Evolutionary conservation across 1,140 invertebrate species (phyloP), one percentile per base, ranked within the genome.

Genomic region (Holcopasites calliopsidis): DNA sequence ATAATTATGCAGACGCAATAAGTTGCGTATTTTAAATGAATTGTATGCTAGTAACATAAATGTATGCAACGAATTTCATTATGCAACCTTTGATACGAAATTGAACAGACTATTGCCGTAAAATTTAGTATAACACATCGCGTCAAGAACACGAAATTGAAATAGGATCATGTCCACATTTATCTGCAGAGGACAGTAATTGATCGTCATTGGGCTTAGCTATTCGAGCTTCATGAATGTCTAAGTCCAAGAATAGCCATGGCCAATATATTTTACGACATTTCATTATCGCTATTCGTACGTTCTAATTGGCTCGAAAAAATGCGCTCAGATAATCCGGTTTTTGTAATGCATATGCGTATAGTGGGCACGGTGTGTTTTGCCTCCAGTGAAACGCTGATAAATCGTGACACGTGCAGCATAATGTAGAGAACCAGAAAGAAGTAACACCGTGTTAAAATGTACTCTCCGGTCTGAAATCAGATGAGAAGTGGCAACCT

Each of bases 261-360:
- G 11, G 7, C 3, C n/a, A n/a, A 1, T 13, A 6, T 18, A 28
- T 11, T 44, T 31, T 16, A 38, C n/a, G 13, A 13, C 28, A 7
- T 62, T 71, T 71, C 33, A n/a, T 71, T 71, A 61, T 61, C 42
- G 31, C 38, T 38, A 40, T 61, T 71, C 23, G n/a, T 6, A 44
- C 0, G 0, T 18, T 4, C n/a, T 40, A 72, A 72, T 62, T 73
- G 70, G 38, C 61, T 16, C 10, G 38, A 38, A 66, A 73, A 73
- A 73, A 66, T 55, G 49, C 40, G 38, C 28, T n/a, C 50, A 18
- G 40, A 66, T 55, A 61, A 38, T 40, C 61, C 33, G 49, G 49
- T 54, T 73, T 55, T 28, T 31, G 3, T 18, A 42, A 28, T 49
- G 57, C 44, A 50, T 21, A 1, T 3, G n/a, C n/a, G n/a, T n/a